Evolutionary conservation across 2,113 vertebrate species (phyloP).

Genomic region (Channa maculata): DNA sequence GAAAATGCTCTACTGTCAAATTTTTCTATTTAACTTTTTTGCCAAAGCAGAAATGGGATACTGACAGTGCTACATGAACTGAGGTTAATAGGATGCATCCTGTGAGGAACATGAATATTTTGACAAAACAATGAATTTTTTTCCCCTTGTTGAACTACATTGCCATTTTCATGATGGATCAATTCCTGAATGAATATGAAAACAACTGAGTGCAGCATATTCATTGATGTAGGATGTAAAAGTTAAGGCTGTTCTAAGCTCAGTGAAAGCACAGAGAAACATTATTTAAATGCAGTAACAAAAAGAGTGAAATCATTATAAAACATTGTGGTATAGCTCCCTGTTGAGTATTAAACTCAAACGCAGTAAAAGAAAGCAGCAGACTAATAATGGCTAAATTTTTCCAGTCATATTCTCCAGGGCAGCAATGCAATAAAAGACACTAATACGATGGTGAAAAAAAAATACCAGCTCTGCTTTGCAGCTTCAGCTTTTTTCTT

Average conservation of each 20-base stretch:
- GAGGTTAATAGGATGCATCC: too few relatives aligned
- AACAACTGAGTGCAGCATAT: not conserved
- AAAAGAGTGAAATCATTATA: conserved; percentile 23
- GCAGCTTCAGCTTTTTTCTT: not conserved
- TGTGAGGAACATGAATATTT: too few relatives aligned
- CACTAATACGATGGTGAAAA: conserved; percentile 8
- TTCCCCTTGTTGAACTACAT: conserved; percentile 9
- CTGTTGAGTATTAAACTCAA: conserved; percentile 25
- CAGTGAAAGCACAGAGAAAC: not conserved
- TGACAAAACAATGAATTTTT: too few relatives aligned
- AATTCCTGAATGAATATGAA: conserved; percentile 10
- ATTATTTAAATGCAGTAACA: conserved; percentile 22
- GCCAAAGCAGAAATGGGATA: too few relatives aligned
- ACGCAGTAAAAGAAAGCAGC: conserved; percentile 27
- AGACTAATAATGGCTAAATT: conserved; percentile 20
- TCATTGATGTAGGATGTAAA: conserved; percentile 1
- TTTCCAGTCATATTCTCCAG: conserved; percentile 9
- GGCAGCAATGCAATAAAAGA: conserved; percentile 20
- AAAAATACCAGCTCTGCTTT: conserved; percentile 5
- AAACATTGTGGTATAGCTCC: conserved; percentile 24
- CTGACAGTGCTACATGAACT: too few relatives aligned
- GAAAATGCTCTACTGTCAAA: too few relatives aligned
- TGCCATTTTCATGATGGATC: conserved; percentile 51
- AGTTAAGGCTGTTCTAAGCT: not conserved
- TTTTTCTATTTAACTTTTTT: too few relatives aligned